Evolutionary conservation across 2,888 invertebrate species (phyloP).

Genomic region (Cistogaster globosa): DNA sequence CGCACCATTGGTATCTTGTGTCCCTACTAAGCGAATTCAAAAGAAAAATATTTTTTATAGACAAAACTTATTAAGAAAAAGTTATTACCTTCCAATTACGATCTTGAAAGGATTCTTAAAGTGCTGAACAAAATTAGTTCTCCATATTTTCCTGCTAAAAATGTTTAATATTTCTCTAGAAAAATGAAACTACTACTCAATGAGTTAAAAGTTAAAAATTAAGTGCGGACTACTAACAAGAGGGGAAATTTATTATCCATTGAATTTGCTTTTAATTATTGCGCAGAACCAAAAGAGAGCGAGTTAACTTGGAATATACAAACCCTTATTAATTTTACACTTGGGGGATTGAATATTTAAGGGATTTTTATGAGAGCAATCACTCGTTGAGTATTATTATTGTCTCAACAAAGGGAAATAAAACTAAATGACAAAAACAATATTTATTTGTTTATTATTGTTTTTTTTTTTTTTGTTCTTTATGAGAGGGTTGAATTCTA

Average conservation of each 20-base stretch:
- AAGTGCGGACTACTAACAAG: constrained; percentile 26
- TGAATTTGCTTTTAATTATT: background rate
- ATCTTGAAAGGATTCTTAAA: background rate
- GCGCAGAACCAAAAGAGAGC: constrained; percentile 20
- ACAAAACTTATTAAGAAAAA: no score
- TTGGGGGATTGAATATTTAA: constrained; percentile 53
- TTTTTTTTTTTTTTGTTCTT: constrained; percentile 31
- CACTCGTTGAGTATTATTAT: constrained; percentile 23
- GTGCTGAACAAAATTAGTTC: background rate
- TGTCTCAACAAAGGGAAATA: constrained; percentile 36
- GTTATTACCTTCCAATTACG: no score
- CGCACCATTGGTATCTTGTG: no score
- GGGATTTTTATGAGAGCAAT: constrained; percentile 55
- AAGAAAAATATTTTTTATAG: no score
- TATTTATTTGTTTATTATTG: constrained; percentile 35
- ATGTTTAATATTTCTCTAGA: background rate
- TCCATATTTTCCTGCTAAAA: background rate
- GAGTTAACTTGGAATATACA: background rate
- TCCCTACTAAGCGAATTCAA: no score
- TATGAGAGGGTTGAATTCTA: constrained; percentile 72
- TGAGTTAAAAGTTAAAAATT: background rate
- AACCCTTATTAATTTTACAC: constrained; percentile 9
- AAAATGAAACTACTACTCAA: background rate
- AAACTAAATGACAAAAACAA: constrained; percentile 40
- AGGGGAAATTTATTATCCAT: constrained; percentile 50